Conservation (phyloP, 2,113 vertebrate genomes). For the Caloenas nicobarica region DNA sequence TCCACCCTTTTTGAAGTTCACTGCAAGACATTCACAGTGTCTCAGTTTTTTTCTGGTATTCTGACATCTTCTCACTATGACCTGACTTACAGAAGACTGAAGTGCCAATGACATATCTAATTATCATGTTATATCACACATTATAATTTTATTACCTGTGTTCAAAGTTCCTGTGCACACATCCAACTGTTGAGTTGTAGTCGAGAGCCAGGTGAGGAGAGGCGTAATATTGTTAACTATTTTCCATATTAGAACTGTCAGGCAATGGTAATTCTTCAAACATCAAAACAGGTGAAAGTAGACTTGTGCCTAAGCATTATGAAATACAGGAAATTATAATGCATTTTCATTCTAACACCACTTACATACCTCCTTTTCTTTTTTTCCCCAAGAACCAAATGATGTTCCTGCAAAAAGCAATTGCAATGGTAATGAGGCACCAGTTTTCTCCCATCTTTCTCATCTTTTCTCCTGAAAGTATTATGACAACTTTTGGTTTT, state of each 20-base stretch:
- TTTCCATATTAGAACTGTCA: neutral
- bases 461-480: neutral
- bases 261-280: neutral
- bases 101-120: neutral
- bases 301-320: neutral
- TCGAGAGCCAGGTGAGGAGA: neutral
- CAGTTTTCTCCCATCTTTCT: neutral
- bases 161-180: neutral
- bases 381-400: neutral
- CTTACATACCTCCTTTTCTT: neutral
- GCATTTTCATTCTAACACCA: neutral
- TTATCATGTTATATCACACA: neutral
- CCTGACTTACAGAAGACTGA: neutral
- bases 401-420: neutral
- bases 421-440: neutral
- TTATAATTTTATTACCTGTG: neutral
- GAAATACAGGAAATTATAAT: neutral
- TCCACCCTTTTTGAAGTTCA: neutral
- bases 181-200: neutral
- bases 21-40: neutral
- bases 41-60: neutral
- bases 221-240: neutral
- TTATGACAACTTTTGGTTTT: neutral
- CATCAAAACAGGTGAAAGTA: neutral
- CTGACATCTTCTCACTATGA: neutral